Percentiles rank a stretch among this genome's conserved stretches.
These are phyloP conservation scores for Meganola albula DNA, from an alignment of 2,888 invertebrate genomes.

Conservation along the genomic window DNA sequence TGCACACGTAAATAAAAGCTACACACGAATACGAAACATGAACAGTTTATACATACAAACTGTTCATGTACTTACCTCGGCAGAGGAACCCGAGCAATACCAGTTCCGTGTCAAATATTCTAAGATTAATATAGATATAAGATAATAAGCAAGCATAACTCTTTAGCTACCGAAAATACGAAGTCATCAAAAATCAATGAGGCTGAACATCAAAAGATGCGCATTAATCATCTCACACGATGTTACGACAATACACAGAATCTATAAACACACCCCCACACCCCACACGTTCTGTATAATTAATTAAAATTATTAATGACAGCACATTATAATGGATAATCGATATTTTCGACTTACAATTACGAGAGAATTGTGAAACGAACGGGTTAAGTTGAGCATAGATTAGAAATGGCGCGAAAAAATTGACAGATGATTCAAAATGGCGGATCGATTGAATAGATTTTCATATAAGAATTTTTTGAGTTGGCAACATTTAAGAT, in stretches of 20 bases:
- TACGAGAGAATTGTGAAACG: slow-evolving; percentile 25
- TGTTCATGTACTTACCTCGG: no score
- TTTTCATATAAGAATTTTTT: no score
- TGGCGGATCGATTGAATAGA: neutral
- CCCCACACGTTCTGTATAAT: slow-evolving; percentile 43
- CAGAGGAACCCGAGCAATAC: no score
- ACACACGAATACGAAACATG: no score
- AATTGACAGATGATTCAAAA: neutral
- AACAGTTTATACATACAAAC: no score
- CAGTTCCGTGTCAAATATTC: no score
- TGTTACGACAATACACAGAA: slow-evolving; percentile 43
- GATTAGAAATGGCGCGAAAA: neutral
- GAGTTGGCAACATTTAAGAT: no score
- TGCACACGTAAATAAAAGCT: no score
- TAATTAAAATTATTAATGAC: slow-evolving; percentile 75
- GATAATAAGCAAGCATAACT: no score
- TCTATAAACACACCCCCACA: slow-evolving; percentile 30
- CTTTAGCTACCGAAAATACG: slow-evolving; percentile 27
- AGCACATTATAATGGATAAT: slow-evolving; percentile 64
- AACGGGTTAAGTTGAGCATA: slow-evolving; percentile 19
- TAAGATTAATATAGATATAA: no score
- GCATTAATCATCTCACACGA: slow-evolving; percentile 66
- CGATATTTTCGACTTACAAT: slow-evolving; percentile 47
- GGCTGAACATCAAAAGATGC: slow-evolving; percentile 39
- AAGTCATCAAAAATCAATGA: slow-evolving; percentile 59